Conservation (phyloP, 2,113 vertebrate genomes). For the Laticauda colubrina region DNA sequence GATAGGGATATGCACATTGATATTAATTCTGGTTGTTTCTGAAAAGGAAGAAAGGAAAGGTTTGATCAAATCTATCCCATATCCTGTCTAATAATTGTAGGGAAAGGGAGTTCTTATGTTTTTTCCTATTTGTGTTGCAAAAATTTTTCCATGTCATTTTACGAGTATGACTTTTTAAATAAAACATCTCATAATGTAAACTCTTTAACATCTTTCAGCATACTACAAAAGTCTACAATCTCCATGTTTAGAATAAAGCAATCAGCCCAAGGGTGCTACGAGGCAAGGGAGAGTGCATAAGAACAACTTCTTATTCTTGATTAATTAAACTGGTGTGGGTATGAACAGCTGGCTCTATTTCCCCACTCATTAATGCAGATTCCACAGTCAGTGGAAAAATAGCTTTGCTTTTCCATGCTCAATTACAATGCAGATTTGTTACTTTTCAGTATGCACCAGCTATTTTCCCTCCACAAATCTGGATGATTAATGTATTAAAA, state of each 20-base stretch:
- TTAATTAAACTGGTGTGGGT: not conserved
- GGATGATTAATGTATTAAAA: not conserved
- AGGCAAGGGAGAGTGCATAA: not conserved
- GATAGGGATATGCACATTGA: not conserved
- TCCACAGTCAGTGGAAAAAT: not conserved
- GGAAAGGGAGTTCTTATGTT: not conserved
- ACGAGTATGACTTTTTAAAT: not conserved
- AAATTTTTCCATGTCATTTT: not conserved
- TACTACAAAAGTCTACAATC: not conserved
- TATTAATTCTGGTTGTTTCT: not conserved
- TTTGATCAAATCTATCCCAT: not conserved
- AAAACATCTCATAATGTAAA: not conserved
- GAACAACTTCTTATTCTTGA: constrained; percentile 5
- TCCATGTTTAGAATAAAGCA: not conserved
- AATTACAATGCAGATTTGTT: constrained; percentile 18
- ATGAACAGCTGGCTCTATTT: not conserved
- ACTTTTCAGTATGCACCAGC: not conserved
- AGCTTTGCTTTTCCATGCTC: not conserved
- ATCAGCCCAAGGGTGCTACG: not conserved
- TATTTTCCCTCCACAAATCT: not conserved
- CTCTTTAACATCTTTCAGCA: not conserved
- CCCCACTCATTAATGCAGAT: not conserved
- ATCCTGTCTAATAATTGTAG: not conserved
- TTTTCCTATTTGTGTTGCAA: not conserved
- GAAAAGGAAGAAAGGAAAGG: not conserved